A percentile compares a stretch with the other conserved stretches of the same genome.
These are phyloP conservation scores for Columbina picui DNA, from an alignment of 2,113 vertebrate genomes.

Conservation along the genomic window DNA sequence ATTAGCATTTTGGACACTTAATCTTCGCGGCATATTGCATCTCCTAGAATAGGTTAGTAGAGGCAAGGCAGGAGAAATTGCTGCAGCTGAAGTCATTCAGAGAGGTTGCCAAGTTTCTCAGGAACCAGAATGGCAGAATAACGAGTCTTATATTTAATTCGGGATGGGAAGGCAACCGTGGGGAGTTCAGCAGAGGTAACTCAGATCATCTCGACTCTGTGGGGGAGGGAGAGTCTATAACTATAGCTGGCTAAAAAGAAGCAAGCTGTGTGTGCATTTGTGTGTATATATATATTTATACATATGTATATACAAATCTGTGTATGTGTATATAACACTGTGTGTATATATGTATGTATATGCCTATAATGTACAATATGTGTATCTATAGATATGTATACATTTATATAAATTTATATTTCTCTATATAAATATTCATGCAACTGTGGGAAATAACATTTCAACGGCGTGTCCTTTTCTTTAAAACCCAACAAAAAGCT, in stretches of 20 bases:
- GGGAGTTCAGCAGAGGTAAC: slow-evolving; percentile 38
- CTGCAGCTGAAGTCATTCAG: not conserved
- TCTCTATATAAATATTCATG: slow-evolving; percentile 63
- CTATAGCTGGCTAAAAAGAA: slow-evolving; percentile 16
- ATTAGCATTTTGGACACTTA: slow-evolving; percentile 39
- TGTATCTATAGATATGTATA: slow-evolving; percentile 67
- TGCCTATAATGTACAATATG: slow-evolving; percentile 47
- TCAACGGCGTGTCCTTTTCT: not conserved
- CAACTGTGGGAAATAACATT: not conserved
- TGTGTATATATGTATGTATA: slow-evolving; percentile 64
- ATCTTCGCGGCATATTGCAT: not conserved
- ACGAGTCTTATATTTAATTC: slow-evolving; percentile 28
- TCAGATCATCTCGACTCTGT: not conserved
- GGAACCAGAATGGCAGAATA: slow-evolving; percentile 24
- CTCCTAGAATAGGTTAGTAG: slow-evolving; percentile 8
- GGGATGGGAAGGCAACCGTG: not conserved
- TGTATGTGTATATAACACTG: slow-evolving; percentile 53
- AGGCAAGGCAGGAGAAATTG: slow-evolving; percentile 19
- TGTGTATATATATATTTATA: slow-evolving; percentile 29
- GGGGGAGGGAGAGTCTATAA: slow-evolving; percentile 40
- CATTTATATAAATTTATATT: slow-evolving; percentile 70
- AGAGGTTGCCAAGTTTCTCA: slow-evolving; percentile 47
- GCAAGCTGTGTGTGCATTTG: slow-evolving; percentile 25
- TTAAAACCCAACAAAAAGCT: not conserved
- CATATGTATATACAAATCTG: slow-evolving; percentile 62